Evolutionary conservation across 2,888 invertebrate genomes (phyloP).

Genomic region (Polyommatus icarus): DNA sequence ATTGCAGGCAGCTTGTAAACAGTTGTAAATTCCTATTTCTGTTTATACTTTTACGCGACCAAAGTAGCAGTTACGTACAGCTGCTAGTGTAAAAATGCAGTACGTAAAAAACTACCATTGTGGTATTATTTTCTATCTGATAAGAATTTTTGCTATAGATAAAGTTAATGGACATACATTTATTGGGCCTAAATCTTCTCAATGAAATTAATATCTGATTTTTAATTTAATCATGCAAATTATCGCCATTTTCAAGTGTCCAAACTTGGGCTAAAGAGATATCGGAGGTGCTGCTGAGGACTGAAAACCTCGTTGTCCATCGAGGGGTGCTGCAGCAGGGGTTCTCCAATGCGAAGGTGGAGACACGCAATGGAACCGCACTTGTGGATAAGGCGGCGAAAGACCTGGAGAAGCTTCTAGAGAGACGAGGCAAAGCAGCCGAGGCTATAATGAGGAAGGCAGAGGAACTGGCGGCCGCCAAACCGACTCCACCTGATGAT

Average conservation of each 20-base stretch:
- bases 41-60: background rate
- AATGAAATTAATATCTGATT: background rate
- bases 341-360: conserved; percentile 57
- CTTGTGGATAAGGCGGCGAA: conserved; percentile 62
- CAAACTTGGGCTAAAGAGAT: conserved; percentile 64
- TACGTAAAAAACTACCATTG: background rate
- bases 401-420: conserved; percentile 56
- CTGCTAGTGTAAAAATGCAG: background rate
- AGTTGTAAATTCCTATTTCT: background rate
- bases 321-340: conserved; percentile 55
- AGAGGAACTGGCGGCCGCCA: conserved; percentile 55
- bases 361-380: conserved; percentile 58
- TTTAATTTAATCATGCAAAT: background rate
- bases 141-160: background rate
- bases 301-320: conserved; percentile 60
- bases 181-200: background rate
- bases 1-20: background rate
- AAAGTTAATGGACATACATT: background rate
- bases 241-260: conserved; percentile 48
- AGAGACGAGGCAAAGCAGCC: conserved; percentile 57
- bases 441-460: conserved; percentile 65
- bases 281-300: conserved; percentile 54
- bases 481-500: conserved; percentile 45
- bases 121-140: background rate
- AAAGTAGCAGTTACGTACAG: background rate